A percentile compares a stretch with the other conserved stretches of the same genome.
phyloP scores from a whole-genome alignment of 2,797 vertebrate genomes.

The Danionella dracula region DNA sequence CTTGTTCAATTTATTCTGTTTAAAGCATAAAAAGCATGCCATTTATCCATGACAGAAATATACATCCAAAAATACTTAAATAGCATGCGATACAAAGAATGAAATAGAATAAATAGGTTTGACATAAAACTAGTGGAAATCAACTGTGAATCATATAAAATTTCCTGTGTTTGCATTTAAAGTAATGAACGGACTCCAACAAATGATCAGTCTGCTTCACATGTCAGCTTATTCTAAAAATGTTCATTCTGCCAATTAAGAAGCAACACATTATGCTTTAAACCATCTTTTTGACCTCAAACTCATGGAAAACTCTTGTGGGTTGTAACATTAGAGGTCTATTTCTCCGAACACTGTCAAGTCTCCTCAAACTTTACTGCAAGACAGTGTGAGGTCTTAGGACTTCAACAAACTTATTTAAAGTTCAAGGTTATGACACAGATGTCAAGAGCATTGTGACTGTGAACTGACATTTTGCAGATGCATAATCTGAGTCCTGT shows the following conservation, averaged over 20 bases:
- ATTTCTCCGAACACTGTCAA: constrained; percentile 25
- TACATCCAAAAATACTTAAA: too few species aligned
- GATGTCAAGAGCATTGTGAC: not conserved
- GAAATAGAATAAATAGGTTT: too few species aligned
- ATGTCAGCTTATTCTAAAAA: constrained; percentile 16
- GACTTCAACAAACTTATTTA: not conserved
- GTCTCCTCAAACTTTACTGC: constrained; percentile 2
- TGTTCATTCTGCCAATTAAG: constrained; percentile 26
- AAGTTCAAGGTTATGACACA: not conserved
- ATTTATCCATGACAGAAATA: too few species aligned
- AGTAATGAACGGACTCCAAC: too few species aligned
- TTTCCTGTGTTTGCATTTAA: too few species aligned
- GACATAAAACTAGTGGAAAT: too few species aligned
- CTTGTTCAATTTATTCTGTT: not conserved
- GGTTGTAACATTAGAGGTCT: constrained; percentile 30
- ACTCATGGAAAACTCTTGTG: constrained; percentile 37
- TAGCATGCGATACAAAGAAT: too few species aligned
- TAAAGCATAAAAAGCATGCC: not conserved
- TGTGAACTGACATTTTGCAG: not conserved
- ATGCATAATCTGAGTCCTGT: not conserved
- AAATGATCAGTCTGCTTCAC: too few species aligned
- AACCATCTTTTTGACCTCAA: constrained; percentile 11
- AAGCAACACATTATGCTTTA: not conserved
- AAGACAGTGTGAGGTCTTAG: constrained; percentile 17
- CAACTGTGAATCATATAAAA: too few species aligned